Evolutionary conservation across 1,140 invertebrate genomes (phyloP).

Genomic region (Macrobrachium rosenbergii): DNA sequence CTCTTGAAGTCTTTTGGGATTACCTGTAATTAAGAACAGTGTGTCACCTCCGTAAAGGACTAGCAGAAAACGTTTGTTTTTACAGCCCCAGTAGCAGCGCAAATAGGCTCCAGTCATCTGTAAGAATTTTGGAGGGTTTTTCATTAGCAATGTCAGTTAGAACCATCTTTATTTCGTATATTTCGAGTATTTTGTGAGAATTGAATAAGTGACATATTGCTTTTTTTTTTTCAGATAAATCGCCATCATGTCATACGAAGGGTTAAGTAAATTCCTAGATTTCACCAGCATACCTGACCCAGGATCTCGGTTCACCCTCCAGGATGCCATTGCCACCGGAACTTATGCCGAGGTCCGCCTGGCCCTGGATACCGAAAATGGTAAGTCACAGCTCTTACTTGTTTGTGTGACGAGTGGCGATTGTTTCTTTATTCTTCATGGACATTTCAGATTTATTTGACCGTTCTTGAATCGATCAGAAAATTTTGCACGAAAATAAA

Average conservation of each 20-base stretch:
- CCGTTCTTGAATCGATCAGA: neutral
- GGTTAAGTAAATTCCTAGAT: conserved; percentile 26
- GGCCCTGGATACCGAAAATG: conserved; percentile 77
- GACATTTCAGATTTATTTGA: conserved; percentile 71
- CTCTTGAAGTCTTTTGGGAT: too few species aligned
- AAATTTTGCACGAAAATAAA: too few species aligned
- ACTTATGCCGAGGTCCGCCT: conserved; percentile 83
- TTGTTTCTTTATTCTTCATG: neutral
- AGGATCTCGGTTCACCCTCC: conserved; percentile 71
- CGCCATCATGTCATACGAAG: conserved; percentile 38
- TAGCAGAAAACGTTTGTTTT: too few species aligned
- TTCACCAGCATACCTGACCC: conserved; percentile 74
- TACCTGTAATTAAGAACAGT: too few species aligned
- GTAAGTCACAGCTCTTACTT: conserved; percentile 6
- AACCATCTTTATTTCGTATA: too few species aligned
- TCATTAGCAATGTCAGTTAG: too few species aligned
- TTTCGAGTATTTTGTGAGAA: neutral
- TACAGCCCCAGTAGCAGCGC: too few species aligned
- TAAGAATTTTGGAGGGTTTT: too few species aligned
- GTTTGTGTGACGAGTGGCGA: neutral
- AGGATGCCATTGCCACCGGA: conserved; percentile 77
- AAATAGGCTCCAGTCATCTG: too few species aligned
- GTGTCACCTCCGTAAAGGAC: too few species aligned
- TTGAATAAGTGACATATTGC: neutral
- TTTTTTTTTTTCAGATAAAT: neutral